A percentile compares a stretch with the other conserved stretches of the same genome.
phyloP scores from a whole-genome alignment of 2,113 vertebrate genomes.

The Martes martes region DNA sequence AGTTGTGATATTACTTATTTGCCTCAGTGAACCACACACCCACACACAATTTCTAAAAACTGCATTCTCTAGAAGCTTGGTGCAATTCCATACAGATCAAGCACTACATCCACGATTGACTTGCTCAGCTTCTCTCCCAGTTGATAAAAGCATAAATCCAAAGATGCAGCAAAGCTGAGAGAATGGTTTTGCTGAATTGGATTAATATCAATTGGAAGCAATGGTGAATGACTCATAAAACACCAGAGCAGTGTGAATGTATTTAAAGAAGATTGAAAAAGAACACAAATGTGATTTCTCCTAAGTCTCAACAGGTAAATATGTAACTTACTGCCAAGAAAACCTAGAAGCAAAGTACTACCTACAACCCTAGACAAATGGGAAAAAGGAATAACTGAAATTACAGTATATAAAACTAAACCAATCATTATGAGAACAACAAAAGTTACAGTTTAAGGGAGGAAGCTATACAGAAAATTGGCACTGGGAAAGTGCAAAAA shows the following conservation, averaged over 20 bases:
- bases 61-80: conserved; percentile 14
- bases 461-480: conserved; percentile 32
- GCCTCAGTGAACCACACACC: neutral
- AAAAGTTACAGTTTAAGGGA: conserved; percentile 53
- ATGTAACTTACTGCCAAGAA: neutral
- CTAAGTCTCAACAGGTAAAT: conserved; percentile 33
- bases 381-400: conserved; percentile 51
- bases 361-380: conserved; percentile 6
- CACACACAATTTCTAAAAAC: conserved; percentile 39
- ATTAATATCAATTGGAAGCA: neutral
- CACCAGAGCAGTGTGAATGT: neutral
- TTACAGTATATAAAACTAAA: conserved; percentile 55
- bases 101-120: neutral
- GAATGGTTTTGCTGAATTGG: neutral
- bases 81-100: neutral
- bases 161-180: neutral
- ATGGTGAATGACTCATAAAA: conserved; percentile 19
- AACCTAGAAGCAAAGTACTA: conserved; percentile 46
- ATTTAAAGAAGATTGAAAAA: conserved; percentile 45
- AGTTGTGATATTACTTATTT: conserved; percentile 25
- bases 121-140: neutral
- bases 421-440: conserved; percentile 53
- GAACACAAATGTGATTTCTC: conserved; percentile 1
- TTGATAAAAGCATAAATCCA: neutral
- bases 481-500: neutral